Percentiles rank a stretch among this genome's conserved stretches.
Evolutionary conservation across 2,888 invertebrate genomes (phyloP).

Genomic region (Andrena haemorrhoa): DNA sequence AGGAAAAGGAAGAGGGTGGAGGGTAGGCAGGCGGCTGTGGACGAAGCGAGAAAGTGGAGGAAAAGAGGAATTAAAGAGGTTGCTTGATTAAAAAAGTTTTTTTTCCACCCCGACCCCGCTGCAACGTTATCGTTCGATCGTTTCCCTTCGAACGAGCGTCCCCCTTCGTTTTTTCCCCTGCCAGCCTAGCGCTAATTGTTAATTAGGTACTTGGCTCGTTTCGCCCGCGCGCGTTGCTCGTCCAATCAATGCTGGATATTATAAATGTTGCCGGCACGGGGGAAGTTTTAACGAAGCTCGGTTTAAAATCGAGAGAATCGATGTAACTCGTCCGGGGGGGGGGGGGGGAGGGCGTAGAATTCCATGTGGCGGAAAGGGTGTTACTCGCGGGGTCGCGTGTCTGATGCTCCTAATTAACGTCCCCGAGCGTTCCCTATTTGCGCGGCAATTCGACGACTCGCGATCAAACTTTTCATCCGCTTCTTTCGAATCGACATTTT

Average conservation of each 20-base stretch:
- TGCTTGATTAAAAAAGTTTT: constrained; percentile 29
- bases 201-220: constrained; percentile 39
- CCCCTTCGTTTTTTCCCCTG: background rate
- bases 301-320: constrained; percentile 9
- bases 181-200: constrained; percentile 29
- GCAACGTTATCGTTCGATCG: constrained; percentile 7
- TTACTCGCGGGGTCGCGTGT: constrained; percentile 18
- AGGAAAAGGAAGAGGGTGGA: no score
- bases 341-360: constrained; percentile 3
- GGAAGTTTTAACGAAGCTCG: constrained; percentile 56
- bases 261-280: constrained; percentile 16
- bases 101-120: background rate
- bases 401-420: constrained; percentile 57
- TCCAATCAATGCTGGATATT: constrained; percentile 30
- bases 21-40: background rate
- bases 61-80: background rate
- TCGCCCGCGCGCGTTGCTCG: background rate
- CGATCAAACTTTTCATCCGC: constrained; percentile 41
- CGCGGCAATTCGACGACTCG: constrained; percentile 28
- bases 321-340: constrained; percentile 5
- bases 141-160: background rate
- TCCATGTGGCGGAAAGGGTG: no score
- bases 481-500: constrained; percentile 18
- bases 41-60: background rate
- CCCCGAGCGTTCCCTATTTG: constrained; percentile 39